Percentiles rank a stretch among this genome's conserved stretches.
These are phyloP conservation scores for Chaetodon trifasciatus DNA, from an alignment of 2,797 vertebrate species.

Conservation along the genomic window DNA sequence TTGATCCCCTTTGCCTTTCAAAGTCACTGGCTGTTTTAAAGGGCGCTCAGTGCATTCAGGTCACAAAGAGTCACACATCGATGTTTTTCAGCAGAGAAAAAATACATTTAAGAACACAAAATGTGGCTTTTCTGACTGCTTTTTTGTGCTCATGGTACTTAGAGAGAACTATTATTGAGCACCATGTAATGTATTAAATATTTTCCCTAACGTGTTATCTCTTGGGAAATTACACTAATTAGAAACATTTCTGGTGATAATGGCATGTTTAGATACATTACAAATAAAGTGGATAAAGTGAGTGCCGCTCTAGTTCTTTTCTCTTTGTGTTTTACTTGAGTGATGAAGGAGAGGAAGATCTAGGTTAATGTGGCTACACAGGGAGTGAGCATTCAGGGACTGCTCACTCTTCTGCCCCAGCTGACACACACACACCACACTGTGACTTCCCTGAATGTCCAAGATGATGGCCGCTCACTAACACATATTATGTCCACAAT, in stretches of 20 bases:
- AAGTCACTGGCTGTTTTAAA: constrained; percentile 74
- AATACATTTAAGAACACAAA: constrained; percentile 41
- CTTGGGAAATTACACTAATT: constrained; percentile 80
- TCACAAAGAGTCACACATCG: constrained; percentile 48
- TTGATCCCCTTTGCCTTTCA: constrained; percentile 77
- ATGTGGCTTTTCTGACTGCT: constrained; percentile 31
- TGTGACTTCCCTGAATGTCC: constrained; percentile 76
- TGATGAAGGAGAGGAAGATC: constrained; percentile 81
- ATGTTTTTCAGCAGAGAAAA: constrained; percentile 26
- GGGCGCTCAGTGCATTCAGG: constrained; percentile 57
- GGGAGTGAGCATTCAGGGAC: constrained; percentile 82
- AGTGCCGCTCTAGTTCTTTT: constrained; percentile 75
- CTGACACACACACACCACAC: constrained; percentile 63
- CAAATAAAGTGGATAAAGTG: constrained; percentile 74
- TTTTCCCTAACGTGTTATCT: constrained; percentile 74
- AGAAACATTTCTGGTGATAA: constrained; percentile 77
- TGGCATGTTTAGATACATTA: constrained; percentile 83
- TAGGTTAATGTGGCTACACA: constrained; percentile 83
- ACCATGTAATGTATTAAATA: constrained; percentile 67
- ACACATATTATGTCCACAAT: constrained; percentile 82
- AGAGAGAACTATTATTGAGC: constrained; percentile 61
- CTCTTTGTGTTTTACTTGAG: constrained; percentile 80
- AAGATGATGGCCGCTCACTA: constrained; percentile 77
- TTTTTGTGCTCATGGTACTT: constrained; percentile 49
- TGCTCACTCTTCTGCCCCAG: constrained; percentile 78